phyloP scores from a whole-genome alignment of 2,888 invertebrate species.

The Cephus pulcher region DNA sequence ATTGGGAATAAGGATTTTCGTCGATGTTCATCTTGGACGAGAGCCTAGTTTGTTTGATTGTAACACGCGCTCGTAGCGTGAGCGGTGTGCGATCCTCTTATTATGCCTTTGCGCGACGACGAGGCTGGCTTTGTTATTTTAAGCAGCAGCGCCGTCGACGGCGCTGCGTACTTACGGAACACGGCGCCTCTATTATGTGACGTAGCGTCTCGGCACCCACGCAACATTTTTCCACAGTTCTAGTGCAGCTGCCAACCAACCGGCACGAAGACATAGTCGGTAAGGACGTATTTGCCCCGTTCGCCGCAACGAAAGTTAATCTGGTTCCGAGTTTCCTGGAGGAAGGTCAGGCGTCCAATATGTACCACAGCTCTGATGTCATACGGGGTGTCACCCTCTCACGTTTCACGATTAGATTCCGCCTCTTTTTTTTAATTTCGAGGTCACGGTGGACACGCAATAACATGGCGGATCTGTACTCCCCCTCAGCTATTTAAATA shows the following conservation, averaged over 20 bases:
- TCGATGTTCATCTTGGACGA: not conserved
- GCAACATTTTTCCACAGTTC: slow-evolving; percentile 22
- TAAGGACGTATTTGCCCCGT: not conserved
- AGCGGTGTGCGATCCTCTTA: not conserved
- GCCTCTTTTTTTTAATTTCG: not conserved
- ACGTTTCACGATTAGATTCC: not conserved
- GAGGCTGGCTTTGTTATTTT: slow-evolving; percentile 1
- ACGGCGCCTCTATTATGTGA: slow-evolving; percentile 43
- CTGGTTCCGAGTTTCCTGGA: not conserved
- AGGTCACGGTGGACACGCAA: not conserved
- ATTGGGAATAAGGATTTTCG: not conserved
- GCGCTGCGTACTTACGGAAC: slow-evolving; percentile 12
- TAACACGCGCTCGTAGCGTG: not conserved
- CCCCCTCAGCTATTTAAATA: not conserved
- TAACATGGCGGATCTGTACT: not conserved
- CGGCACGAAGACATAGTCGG: not conserved
- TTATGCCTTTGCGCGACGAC: not conserved
- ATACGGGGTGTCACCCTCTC: not conserved
- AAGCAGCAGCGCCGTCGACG: not conserved
- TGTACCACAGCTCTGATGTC: not conserved
- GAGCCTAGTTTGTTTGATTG: not conserved
- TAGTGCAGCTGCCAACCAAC: not conserved
- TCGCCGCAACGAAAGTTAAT: not conserved
- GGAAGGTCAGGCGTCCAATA: not conserved
- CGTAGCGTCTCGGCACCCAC: slow-evolving; percentile 48